Percentiles rank a stretch among this genome's conserved stretches.
phyloP scores from a whole-genome alignment of 2,888 invertebrate genomes.

The Pilophorus perplexus region DNA sequence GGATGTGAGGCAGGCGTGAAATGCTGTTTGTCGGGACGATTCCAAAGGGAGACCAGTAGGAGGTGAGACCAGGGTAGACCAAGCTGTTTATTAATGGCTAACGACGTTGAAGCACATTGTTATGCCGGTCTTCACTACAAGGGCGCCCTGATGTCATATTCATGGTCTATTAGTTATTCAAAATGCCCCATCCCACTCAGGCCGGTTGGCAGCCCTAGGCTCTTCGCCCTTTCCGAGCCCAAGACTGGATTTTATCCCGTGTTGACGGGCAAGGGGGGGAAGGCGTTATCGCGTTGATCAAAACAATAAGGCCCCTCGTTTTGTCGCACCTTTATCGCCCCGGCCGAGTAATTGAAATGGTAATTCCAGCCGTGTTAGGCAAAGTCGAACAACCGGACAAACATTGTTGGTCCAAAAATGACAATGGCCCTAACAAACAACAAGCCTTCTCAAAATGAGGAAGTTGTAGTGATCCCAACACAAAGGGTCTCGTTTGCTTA shows the following conservation, averaged over 20 bases:
- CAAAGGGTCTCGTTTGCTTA: neutral
- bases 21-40: conserved; percentile 1
- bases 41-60: too few relatives aligned
- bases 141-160: conserved; percentile 28
- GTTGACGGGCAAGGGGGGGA: too few relatives aligned
- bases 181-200: conserved; percentile 2
- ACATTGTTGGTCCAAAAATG: too few relatives aligned
- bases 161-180: conserved; percentile 35
- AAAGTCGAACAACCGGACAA: too few relatives aligned
- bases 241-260: conserved; percentile 13
- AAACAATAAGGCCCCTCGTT: too few relatives aligned
- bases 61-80: conserved; percentile 8
- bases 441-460: neutral
- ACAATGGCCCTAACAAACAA: neutral
- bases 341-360: too few relatives aligned
- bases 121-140: conserved; percentile 34
- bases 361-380: too few relatives aligned
- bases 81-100: conserved; percentile 34
- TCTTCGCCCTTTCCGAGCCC: neutral
- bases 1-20: neutral
- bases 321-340: too few relatives aligned
- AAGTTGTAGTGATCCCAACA: neutral
- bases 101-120: conserved; percentile 34
- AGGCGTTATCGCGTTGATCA: too few relatives aligned
- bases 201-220: neutral